Conservation (phyloP, 2,113 vertebrate genomes). For the Clarias macrocephalus region DNA sequence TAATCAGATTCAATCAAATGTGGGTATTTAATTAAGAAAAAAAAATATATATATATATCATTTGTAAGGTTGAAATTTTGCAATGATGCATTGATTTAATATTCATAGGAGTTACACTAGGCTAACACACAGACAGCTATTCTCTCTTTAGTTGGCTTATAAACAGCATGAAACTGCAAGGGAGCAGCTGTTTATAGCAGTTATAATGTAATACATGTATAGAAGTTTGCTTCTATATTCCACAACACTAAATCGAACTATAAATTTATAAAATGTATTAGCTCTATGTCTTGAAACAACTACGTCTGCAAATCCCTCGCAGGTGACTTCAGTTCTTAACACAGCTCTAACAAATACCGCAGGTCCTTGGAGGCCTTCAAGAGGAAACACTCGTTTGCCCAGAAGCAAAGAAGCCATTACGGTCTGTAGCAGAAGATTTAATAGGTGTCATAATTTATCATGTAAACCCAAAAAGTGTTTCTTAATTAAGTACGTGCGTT, state of each 20-base stretch:
- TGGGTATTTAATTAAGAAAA: not conserved
- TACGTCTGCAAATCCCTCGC: constrained; percentile 44
- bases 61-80: not conserved
- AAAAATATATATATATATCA: not conserved
- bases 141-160: not conserved
- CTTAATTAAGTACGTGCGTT: constrained; percentile 99
- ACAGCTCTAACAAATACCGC: constrained; percentile 71
- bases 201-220: not conserved
- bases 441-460: constrained; percentile 99
- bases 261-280: not conserved
- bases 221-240: too few species aligned
- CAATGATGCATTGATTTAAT: not conserved
- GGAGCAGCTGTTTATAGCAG: not conserved
- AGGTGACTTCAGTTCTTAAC: constrained; percentile 74
- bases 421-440: constrained; percentile 95
- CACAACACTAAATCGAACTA: not conserved
- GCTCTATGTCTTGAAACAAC: constrained; percentile 8
- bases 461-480: constrained; percentile 99
- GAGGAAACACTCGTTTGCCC: constrained; percentile 84
- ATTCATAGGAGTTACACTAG: too few species aligned
- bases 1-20: not conserved
- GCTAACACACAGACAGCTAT: not conserved
- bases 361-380: constrained; percentile 82
- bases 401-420: constrained; percentile 93
- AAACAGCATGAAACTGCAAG: not conserved